phyloP scores from a whole-genome alignment of 1,140 invertebrate species.

The Drosophila ambigua region DNA sequence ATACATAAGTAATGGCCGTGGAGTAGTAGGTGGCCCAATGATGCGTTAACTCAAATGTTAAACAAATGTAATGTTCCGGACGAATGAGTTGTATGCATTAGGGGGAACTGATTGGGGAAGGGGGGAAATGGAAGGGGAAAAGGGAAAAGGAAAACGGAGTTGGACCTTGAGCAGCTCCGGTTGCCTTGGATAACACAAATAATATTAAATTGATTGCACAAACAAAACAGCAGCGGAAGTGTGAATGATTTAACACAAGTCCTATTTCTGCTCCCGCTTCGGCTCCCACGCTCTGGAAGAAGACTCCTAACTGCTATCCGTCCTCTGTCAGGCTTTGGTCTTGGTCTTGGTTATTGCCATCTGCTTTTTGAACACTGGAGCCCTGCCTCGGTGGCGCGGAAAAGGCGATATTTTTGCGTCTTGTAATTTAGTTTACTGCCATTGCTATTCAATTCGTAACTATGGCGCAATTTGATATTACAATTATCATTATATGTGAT shows the following conservation, averaged over 20 bases:
- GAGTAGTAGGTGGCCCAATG: slow-evolving; percentile 63
- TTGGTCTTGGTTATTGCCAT: slow-evolving; percentile 20
- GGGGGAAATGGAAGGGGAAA: too few species aligned
- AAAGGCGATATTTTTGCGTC: slow-evolving; percentile 58
- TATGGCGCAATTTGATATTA: slow-evolving; percentile 20
- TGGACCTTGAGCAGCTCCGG: slow-evolving; percentile 30
- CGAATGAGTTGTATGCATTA: slow-evolving; percentile 69
- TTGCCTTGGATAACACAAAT: slow-evolving; percentile 69
- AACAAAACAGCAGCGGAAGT: slow-evolving; percentile 78
- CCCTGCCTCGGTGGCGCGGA: slow-evolving; percentile 58
- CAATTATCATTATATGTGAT: slow-evolving; percentile 35
- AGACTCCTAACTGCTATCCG: slow-evolving; percentile 57
- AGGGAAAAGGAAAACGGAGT: slow-evolving; percentile 18
- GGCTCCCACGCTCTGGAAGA: slow-evolving; percentile 4
- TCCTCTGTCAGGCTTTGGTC: slow-evolving; percentile 1
- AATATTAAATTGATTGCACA: slow-evolving; percentile 82
- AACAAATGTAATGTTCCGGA: slow-evolving; percentile 82
- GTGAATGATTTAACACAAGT: slow-evolving; percentile 81
- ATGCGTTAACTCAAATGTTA: slow-evolving; percentile 79
- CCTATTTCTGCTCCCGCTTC: slow-evolving; percentile 46
- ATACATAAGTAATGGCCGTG: slow-evolving; percentile 67
- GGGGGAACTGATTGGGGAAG: neutral
- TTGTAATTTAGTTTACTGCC: slow-evolving; percentile 71
- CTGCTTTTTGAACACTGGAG: slow-evolving; percentile 30
- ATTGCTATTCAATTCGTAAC: slow-evolving; percentile 57